Evolutionary conservation across 2,113 vertebrate genomes (phyloP).

Genomic region (Corapipo altera): DNA sequence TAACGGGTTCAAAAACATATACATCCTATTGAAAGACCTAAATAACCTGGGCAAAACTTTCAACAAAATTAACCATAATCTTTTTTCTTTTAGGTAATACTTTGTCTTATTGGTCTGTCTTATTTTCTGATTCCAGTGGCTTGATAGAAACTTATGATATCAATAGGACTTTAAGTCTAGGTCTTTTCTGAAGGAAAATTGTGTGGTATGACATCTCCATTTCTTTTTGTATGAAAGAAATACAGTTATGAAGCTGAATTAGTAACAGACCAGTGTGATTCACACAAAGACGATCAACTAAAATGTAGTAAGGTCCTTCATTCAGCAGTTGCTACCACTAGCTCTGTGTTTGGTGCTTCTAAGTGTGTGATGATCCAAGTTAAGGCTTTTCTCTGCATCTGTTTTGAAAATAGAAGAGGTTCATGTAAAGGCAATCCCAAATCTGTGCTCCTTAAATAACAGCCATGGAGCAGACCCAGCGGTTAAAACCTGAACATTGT

Average conservation of each 20-base stretch:
- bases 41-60: neutral
- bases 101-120: neutral
- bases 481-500: neutral
- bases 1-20: neutral
- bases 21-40: neutral
- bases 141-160: neutral
- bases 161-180: neutral
- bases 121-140: neutral
- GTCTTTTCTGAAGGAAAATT: neutral
- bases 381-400: neutral
- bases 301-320: neutral
- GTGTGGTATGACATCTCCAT: neutral
- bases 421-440: neutral
- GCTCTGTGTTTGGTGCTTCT: neutral
- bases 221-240: neutral
- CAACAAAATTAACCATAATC: accelerated
- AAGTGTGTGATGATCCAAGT: neutral
- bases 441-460: neutral
- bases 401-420: neutral
- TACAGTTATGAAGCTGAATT: neutral
- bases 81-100: neutral
- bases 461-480: neutral
- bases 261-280: neutral
- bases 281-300: neutral
- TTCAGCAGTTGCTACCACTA: neutral